Evolutionary conservation across 2,888 invertebrate genomes (phyloP).

Genomic region (Metallyticus violacea): DNA sequence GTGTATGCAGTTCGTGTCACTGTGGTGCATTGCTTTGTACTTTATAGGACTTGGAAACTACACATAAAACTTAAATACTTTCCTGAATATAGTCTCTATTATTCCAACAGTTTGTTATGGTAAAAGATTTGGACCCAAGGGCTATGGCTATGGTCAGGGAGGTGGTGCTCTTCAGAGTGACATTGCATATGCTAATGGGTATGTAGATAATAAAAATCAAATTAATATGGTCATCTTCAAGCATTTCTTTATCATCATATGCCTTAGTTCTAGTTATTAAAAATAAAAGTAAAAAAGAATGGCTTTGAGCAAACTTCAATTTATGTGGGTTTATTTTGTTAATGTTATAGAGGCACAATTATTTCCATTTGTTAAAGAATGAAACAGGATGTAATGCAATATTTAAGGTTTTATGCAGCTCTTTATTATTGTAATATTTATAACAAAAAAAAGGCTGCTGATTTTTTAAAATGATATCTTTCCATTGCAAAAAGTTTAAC

Average conservation of each 20-base stretch:
- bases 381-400: too few species aligned
- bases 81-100: not conserved
- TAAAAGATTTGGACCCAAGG: constrained; percentile 95
- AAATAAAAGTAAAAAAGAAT: not conserved
- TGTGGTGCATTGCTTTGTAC: too few species aligned
- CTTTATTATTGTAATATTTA: too few species aligned
- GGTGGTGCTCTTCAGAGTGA: constrained; percentile 91
- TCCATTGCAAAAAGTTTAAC: too few species aligned
- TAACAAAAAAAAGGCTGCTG: too few species aligned
- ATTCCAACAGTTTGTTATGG: constrained; percentile 81
- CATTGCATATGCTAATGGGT: constrained; percentile 85
- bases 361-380: too few species aligned
- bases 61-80: too few species aligned
- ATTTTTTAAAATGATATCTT: too few species aligned
- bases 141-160: constrained; percentile 96
- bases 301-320: not conserved
- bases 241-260: not conserved
- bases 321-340: not conserved
- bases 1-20: too few species aligned
- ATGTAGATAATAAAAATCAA: constrained; percentile 46
- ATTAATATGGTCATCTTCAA: not conserved
- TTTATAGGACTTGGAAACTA: too few species aligned
- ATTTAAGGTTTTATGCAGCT: too few species aligned
- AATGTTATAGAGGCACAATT: too few species aligned
- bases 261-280: not conserved